Evolutionary conservation across 2,797 vertebrate species (phyloP).

Genomic region (Enteromius unitaeniatus): DNA sequence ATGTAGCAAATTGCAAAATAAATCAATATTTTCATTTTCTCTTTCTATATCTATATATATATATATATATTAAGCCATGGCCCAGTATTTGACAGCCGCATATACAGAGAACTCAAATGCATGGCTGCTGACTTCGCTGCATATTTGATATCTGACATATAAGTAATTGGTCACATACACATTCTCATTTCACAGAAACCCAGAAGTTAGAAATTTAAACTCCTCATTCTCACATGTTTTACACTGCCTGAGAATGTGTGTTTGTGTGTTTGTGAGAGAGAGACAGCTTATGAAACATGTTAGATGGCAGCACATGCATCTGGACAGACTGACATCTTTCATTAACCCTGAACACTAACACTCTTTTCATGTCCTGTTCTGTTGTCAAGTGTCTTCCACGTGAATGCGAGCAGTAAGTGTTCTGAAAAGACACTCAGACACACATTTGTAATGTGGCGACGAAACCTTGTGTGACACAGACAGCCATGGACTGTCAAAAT

Average conservation of each 20-base stretch:
- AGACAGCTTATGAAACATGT: background rate
- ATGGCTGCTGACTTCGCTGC: background rate
- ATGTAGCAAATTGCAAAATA: background rate
- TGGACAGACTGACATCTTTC: slow-evolving; percentile 4
- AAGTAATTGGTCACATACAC: slow-evolving; percentile 14
- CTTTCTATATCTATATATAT: no score
- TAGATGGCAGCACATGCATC: slow-evolving; percentile 9
- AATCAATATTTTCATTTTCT: no score
- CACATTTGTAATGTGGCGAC: background rate
- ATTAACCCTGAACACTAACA: background rate
- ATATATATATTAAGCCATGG: no score
- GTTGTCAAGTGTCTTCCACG: slow-evolving; percentile 26
- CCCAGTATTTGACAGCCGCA: background rate
- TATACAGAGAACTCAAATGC: background rate
- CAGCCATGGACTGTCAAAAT: slow-evolving; percentile 39
- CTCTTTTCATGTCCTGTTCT: slow-evolving; percentile 4
- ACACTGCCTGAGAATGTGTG: background rate
- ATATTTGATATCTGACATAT: slow-evolving; percentile 13
- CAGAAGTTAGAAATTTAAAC: background rate
- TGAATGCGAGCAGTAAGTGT: slow-evolving; percentile 21
- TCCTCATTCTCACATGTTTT: background rate
- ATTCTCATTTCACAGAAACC: slow-evolving; percentile 4
- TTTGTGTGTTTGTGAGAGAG: background rate
- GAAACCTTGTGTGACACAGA: slow-evolving; percentile 25
- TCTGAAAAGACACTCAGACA: slow-evolving; percentile 8